Evolutionary conservation across 2,113 vertebrate genomes (phyloP), one percentile per base, ranked within the genome.

Genomic region (Takifugu flavidus): DNA sequence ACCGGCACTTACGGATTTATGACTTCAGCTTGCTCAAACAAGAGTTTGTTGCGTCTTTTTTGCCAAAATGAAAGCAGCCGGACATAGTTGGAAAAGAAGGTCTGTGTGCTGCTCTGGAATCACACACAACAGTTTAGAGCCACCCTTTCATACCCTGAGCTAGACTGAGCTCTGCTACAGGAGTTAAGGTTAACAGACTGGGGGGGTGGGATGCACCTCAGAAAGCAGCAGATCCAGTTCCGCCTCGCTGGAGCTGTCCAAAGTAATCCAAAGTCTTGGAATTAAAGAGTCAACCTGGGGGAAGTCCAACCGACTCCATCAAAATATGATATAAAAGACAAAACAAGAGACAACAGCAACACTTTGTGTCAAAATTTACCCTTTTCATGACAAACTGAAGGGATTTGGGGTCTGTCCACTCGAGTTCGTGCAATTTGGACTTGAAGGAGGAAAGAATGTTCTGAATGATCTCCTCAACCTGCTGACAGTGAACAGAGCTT

Each of bases 41-140:
- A 58, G 29, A 89, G 75, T 25, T 65, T 59, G 29, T n/a, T 72
- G 44, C 62, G 78, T 62, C 84, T 84, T 67, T 74, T 85, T 53
- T 85, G 87, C 72, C 86, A 68, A 59, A 91, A 62, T 28, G 83
- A 67, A 31, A 92, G 87, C 1, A 85, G 67, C 71, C 90, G 88
- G 52, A 90, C 65, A 27, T 90, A 91, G 82, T 89, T 91, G 65
- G 86, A 87, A 80, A 92, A 92, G 81, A 90, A 91, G 70, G 62
- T 73, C 1, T 67, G 44, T 47, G 73, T 62, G 65, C 51, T 71
- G 53, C 90, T 28, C 4, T 59, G 68, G 34, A 91, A 39, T 39
- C 34, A 39, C 7, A 34, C 4, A 34, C 3, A 7, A 29, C 28
- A 5, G 28, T 29, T 29, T 4, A 4, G 5, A 29, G 29, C 29